A percentile compares a stretch with the other conserved stretches of the same genome.
phyloP scores from a whole-genome alignment of 1,140 invertebrate species.

The Neodiprion lecontei region DNA sequence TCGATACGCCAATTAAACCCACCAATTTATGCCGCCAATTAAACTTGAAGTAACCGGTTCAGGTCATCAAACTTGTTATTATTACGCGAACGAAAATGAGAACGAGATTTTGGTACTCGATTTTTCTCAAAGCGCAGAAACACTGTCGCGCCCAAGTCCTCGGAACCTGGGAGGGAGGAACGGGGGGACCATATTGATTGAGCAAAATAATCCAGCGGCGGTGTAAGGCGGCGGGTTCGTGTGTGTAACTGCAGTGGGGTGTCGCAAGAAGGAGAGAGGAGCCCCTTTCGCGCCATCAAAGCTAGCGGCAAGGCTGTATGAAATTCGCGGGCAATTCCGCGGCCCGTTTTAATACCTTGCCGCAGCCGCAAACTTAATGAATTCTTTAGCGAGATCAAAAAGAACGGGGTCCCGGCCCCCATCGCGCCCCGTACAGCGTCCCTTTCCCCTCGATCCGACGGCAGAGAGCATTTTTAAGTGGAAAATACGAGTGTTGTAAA shows the following conservation, averaged over 20 bases:
- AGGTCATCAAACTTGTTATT: not conserved
- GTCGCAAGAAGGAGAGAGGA: not conserved
- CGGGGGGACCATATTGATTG: not conserved
- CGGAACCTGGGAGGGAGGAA: no score
- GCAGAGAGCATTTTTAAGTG: not conserved
- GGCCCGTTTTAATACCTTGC: conserved; percentile 51
- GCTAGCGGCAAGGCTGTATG: not conserved
- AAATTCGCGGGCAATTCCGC: conserved; percentile 18
- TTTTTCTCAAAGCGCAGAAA: not conserved
- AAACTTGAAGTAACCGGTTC: not conserved
- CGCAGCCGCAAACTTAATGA: conserved; percentile 50
- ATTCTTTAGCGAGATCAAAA: conserved; percentile 53
- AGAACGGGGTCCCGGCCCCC: conserved; percentile 18
- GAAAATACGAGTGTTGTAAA: conserved; percentile 1
- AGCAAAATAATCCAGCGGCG: not conserved
- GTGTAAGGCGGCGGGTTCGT: no score
- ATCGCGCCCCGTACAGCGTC: not conserved
- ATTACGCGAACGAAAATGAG: not conserved
- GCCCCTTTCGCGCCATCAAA: not conserved
- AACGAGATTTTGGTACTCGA: not conserved
- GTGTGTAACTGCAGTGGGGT: not conserved
- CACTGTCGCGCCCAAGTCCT: no score
- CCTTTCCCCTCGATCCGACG: not conserved
- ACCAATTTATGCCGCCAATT: not conserved
- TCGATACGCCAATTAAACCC: conserved; percentile 4